Base-by-base conservation (phyloP, 2,888 invertebrate genomes). In the Callosobruchus maculatus region DNA sequence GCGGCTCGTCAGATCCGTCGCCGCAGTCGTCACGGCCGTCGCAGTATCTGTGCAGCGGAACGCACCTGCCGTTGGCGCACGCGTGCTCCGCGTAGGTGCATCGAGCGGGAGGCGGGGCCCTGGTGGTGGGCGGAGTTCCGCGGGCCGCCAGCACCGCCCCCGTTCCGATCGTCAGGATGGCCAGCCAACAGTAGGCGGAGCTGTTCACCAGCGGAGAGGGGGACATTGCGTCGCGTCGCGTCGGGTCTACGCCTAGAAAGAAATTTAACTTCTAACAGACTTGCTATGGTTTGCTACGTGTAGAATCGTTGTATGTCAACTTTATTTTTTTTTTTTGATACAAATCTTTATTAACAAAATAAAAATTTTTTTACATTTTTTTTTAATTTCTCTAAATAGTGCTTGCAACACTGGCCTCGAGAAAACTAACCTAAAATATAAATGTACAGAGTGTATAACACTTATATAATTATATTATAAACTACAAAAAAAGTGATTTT, bases 21-120 rank as follows among this genome's bases (percentile, higher is more conserved):
- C 94, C 94, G 82, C 95, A 95, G 84, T 95, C 94, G 85, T 94
- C 93, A 78, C 90, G 89, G 78, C 92, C 93, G 85, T 95, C 94
- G 87, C 95, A 95, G 86, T 91, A 95, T 85, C 92, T 90, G 87
- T 93, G 94, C 79, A 93, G 89, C 70, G 91, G 88, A 76, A 93
- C 88, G 84, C 93, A 93, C 81, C 89, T 89, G 79, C 91, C 92
- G 86, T 92, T 93, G 74, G 88, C 86, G 84, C 93, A 93, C 79
- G 89, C 88, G 85, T 92, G 92, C 84, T 93, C 93, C 5, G 92
- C 92, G 80, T 92, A 88, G 76, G 91, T 90, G 85, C 93, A 93
- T 77, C 88, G 89, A 30, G 88, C 73, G 5, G 31, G 67, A 31
- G 72, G 70, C 18, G 71, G 73, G 49, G 21, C 20, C 21, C 70